phyloP scores from a whole-genome alignment of 1,140 invertebrate species.

The Adelges cooleyi region DNA sequence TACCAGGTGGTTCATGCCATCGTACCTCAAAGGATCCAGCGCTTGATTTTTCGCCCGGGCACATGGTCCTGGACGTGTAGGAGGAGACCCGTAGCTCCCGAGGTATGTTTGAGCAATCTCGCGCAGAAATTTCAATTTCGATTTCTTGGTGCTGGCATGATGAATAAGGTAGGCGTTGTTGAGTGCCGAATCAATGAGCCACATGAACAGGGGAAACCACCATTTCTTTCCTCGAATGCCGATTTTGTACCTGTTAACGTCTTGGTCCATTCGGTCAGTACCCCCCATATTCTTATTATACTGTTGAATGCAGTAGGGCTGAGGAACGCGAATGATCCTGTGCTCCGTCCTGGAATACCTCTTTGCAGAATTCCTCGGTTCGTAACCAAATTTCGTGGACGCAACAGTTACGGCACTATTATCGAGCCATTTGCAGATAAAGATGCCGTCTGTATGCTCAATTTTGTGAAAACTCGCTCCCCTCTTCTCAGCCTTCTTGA shows the following conservation, averaged over 20 bases:
- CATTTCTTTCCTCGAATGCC: constrained; percentile 34
- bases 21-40: background rate
- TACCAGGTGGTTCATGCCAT: background rate
- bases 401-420: constrained; percentile 31
- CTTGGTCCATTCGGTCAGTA: constrained; percentile 31
- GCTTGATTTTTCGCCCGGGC: too few species aligned
- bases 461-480: too few species aligned
- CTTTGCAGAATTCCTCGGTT: constrained; percentile 29
- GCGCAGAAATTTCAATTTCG: background rate
- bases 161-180: constrained; percentile 15
- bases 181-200: constrained; percentile 26
- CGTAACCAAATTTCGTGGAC: constrained; percentile 30
- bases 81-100: too few species aligned
- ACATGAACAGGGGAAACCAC: constrained; percentile 31
- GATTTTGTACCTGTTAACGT: constrained; percentile 30
- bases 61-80: too few species aligned
- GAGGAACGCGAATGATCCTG: constrained; percentile 29
- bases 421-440: constrained; percentile 30
- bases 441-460: background rate
- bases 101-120: background rate
- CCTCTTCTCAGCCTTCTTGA: background rate
- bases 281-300: constrained; percentile 32
- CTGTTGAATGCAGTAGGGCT: constrained; percentile 29
- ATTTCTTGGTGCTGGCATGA: too few species aligned
- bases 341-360: constrained; percentile 31